Evolutionary conservation across 2,797 vertebrate genomes (phyloP).

Genomic region (Sebastes matsubarae): DNA sequence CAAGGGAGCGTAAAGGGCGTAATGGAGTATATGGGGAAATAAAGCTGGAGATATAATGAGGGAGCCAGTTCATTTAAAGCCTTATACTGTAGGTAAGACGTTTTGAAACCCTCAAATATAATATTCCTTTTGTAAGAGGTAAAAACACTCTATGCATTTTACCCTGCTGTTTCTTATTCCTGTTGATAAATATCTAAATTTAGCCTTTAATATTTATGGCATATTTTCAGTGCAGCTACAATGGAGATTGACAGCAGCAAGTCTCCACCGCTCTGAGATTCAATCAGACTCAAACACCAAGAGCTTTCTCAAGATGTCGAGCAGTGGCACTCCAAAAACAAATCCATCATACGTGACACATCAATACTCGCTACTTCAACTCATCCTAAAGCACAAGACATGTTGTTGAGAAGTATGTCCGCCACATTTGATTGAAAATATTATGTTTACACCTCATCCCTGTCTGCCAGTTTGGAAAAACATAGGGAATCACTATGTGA

Average conservation of each 20-base stretch:
- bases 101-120: background rate
- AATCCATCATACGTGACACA: background rate
- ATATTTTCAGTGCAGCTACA: background rate
- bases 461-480: background rate
- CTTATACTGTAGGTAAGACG: background rate
- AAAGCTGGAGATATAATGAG: background rate
- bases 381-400: background rate
- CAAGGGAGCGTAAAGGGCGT: background rate
- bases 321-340: slow-evolving; percentile 17
- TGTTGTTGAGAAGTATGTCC: background rate
- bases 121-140: background rate
- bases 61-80: background rate
- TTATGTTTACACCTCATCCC: background rate
- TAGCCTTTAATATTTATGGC: background rate
- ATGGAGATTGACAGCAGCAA: slow-evolving; percentile 16
- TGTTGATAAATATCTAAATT: background rate
- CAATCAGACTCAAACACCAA: slow-evolving; percentile 2
- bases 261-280: slow-evolving; percentile 3
- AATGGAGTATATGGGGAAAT: background rate
- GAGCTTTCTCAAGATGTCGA: background rate
- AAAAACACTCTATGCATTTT: background rate
- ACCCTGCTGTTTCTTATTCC: background rate
- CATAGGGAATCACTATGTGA: background rate
- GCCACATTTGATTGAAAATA: background rate
- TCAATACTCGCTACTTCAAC: background rate